Base-by-base conservation (phyloP, 2,113 vertebrate species). In the Puffinus mauretanicus region DNA sequence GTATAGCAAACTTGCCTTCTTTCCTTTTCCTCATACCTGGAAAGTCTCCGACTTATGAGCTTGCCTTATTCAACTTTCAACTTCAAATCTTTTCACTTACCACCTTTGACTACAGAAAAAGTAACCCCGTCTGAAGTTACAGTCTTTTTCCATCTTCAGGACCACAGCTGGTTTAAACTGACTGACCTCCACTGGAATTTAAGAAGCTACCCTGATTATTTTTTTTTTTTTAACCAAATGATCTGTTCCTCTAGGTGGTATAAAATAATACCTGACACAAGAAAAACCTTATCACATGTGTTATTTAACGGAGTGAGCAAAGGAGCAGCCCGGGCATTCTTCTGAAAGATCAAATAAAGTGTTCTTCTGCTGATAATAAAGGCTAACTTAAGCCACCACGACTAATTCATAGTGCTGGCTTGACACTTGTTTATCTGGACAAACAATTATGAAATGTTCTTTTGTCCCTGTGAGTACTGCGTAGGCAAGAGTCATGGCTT, bases 371-470 rank as follows among this genome's bases (percentile, higher is more conserved):
- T 91, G 92, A 77, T 90, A 92, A 80, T 91, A 65, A 89, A 82
- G 57, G 95, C 76, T 82, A 93, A 90, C 93, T 95, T 94, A 82
- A 97, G 54, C 70, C 93, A 77, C 42, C 75, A 92, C 42, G 4
- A 52, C 84, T 87, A 92, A 95, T 94, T 83, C 94, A 83, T 16
- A 93, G 87, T 36, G 52, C 93, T 86, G 75, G 85, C 84, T 64
- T 94, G 89, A 96, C 91, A 93, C 87, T 96, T 96, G 93, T 97
- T 96, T 96, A 96, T 96, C 91, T 90, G 94, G 75, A 80, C 89
- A 97, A 97, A 95, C 96, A 96, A 96, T 94, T 93, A 95, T 95
- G 89, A 96, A 97, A 94, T 67, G 93, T 78, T 85, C 93, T 90
- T 97, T 97, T 97, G 97, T 96, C 64, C 60, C 79, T 55, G 32